phyloP scores from a whole-genome alignment of 2,113 vertebrate genomes.

The Perca fluviatilis region DNA sequence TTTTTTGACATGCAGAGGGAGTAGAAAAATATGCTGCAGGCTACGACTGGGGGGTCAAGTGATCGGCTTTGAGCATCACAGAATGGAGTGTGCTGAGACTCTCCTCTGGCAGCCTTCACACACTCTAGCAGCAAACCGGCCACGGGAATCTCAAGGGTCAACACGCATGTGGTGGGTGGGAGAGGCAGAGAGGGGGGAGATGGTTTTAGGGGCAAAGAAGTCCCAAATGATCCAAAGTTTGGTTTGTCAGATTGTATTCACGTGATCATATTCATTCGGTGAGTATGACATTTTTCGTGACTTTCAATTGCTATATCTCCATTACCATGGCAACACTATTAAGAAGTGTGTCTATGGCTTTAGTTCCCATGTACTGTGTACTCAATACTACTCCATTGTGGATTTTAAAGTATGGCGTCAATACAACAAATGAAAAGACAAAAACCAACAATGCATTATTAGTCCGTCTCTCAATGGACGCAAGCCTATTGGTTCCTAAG shows the following conservation, averaged over 20 bases:
- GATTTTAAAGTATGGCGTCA: background rate
- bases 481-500: background rate
- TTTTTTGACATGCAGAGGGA: conserved; percentile 2
- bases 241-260: conserved; percentile 37
- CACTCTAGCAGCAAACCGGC: conserved; percentile 18
- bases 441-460: background rate
- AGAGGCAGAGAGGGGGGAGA: background rate
- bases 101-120: conserved; percentile 36
- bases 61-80: conserved; percentile 51
- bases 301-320: background rate
- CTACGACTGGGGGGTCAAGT: conserved; percentile 47
- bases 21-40: conserved; percentile 39
- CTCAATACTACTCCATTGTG: background rate
- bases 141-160: conserved; percentile 38
- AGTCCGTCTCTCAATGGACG: background rate
- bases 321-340: background rate
- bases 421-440: background rate
- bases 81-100: conserved; percentile 53
- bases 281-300: background rate
- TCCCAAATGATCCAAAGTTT: conserved; percentile 36
- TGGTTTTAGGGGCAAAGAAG: conserved; percentile 19
- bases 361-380: background rate
- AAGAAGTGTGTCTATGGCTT: background rate
- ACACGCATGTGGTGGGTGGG: background rate
- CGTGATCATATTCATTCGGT: conserved; percentile 13